These are phyloP conservation scores for Nowickia ferox DNA, from an alignment of 2,888 invertebrate species.

Conservation along the genomic window DNA sequence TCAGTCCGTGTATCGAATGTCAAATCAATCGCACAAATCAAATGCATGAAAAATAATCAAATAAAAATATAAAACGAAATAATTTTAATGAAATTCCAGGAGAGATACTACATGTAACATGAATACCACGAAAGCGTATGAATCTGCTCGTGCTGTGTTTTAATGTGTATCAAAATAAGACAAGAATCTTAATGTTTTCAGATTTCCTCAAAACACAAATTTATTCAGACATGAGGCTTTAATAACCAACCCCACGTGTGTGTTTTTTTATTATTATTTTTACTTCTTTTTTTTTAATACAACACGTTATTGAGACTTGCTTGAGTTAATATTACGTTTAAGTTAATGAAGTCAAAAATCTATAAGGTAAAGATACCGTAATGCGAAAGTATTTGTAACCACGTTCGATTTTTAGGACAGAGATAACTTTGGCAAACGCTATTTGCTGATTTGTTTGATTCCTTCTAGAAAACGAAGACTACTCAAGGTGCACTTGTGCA, in stretches of 20 bases:
- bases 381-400: no score
- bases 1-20: conserved; percentile 9
- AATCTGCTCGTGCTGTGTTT: background rate
- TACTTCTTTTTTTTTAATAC: background rate
- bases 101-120: conserved; percentile 4
- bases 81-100: conserved; percentile 40
- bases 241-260: background rate
- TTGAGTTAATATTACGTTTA: background rate
- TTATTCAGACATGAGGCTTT: background rate
- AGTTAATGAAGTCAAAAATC: no score
- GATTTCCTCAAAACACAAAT: background rate
- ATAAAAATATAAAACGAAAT: background rate
- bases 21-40: conserved; percentile 35
- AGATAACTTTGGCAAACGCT: no score
- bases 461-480: no score
- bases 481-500: no score
- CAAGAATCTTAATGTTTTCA: conserved; percentile 6
- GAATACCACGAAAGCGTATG: background rate
- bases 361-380: no score
- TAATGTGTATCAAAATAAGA: background rate
- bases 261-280: background rate
- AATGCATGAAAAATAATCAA: background rate
- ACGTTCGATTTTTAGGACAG: no score
- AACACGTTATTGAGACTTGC: background rate
- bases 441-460: no score